These are phyloP conservation scores for Drosophila orena DNA, from an alignment of 1,140 invertebrate species.

Conservation along the genomic window DNA sequence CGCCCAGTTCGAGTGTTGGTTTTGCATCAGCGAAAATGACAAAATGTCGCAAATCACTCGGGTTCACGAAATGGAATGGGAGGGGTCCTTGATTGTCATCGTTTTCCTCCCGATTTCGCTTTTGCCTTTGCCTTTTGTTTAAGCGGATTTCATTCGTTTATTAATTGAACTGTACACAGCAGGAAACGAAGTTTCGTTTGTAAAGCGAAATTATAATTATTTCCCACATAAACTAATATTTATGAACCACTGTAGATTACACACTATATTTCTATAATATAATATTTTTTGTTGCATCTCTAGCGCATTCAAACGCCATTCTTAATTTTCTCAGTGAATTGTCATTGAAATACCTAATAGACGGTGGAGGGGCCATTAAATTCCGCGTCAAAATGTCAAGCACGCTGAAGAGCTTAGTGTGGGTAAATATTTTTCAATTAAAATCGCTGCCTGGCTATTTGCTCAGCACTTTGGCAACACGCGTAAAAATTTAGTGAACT, in stretches of 20 bases:
- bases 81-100: slow-evolving; percentile 69
- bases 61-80: slow-evolving; percentile 16
- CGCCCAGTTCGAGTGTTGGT: slow-evolving; percentile 64
- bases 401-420: slow-evolving; percentile 48
- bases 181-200: slow-evolving; percentile 42
- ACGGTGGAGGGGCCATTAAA: slow-evolving; percentile 13
- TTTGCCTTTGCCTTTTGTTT: slow-evolving; percentile 61
- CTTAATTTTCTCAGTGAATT: slow-evolving; percentile 4
- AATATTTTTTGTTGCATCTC: no score
- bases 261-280: no score
- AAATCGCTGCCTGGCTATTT: slow-evolving; percentile 73
- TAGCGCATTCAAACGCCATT: neutral
- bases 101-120: slow-evolving; percentile 32
- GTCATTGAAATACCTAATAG: slow-evolving; percentile 33
- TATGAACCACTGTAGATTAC: no score
- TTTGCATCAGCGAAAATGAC: slow-evolving; percentile 80
- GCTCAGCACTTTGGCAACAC: slow-evolving; percentile 68
- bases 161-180: slow-evolving; percentile 80
- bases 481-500: slow-evolving; percentile 74
- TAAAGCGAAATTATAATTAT: slow-evolving; percentile 28
- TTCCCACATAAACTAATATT: neutral
- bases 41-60: slow-evolving; percentile 78
- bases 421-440: slow-evolving; percentile 80
- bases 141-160: slow-evolving; percentile 81
- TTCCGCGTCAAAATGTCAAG: slow-evolving; percentile 70